Percentiles rank a stretch among this genome's conserved stretches.
These are phyloP conservation scores for Argyresthia albistria DNA, from an alignment of 2,888 invertebrate genomes.

Conservation along the genomic window DNA sequence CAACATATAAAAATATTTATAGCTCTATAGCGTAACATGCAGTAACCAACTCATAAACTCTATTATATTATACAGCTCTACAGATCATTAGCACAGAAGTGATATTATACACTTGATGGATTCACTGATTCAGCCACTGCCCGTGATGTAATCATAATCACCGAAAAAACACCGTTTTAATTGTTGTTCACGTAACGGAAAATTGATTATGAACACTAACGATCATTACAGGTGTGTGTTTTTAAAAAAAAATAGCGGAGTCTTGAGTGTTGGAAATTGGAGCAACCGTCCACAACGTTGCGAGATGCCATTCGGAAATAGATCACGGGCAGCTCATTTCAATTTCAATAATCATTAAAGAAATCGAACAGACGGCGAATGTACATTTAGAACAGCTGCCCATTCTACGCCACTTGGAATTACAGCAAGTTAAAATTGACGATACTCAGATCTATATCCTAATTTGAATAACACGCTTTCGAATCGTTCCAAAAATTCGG, in stretches of 20 bases:
- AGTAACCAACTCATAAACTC: too few relatives aligned
- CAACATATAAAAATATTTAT: too few relatives aligned
- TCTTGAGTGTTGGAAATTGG: too few relatives aligned
- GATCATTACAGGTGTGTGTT: too few relatives aligned
- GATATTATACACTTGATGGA: constrained; percentile 21
- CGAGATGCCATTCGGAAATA: constrained; percentile 36
- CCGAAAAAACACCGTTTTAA: constrained; percentile 44
- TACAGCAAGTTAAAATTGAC: constrained; percentile 33
- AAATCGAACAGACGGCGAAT: constrained; percentile 39
- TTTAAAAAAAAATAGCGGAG: too few relatives aligned
- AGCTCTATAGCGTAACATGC: too few relatives aligned
- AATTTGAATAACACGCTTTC: constrained; percentile 36
- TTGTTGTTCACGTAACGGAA: constrained; percentile 28
- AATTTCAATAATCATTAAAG: constrained; percentile 65
- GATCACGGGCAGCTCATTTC: constrained; percentile 38
- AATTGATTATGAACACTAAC: constrained; percentile 32
- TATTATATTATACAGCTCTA: too few relatives aligned
- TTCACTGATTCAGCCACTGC: constrained; percentile 8
- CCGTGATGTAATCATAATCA: constrained; percentile 24
- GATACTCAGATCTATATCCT: constrained; percentile 30
- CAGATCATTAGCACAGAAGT: constrained; percentile 4
- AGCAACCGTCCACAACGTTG: not conserved
- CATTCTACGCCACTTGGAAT: constrained; percentile 35
- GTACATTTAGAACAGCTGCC: constrained; percentile 41
- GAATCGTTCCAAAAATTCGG: not conserved